A percentile compares a stretch with the other conserved stretches of the same genome.
Conservation (phyloP, 2,113 vertebrate genomes). For the Sinocyclocheilus anophthalmus region DNA sequence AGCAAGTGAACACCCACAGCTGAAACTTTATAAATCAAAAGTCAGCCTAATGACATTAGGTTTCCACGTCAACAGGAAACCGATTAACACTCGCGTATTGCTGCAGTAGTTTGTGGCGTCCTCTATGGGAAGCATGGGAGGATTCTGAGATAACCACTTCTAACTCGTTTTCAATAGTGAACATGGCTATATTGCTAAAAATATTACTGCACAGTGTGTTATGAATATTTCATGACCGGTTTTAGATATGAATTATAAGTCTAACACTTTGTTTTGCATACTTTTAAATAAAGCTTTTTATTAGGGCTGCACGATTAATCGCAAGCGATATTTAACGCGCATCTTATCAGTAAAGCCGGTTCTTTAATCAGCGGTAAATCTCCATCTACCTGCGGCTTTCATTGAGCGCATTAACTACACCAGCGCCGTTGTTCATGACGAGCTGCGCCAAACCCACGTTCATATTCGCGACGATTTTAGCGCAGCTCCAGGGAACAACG, state of each 20-base stretch:
- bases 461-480: too few relatives aligned
- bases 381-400: too few relatives aligned
- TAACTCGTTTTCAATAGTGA: not conserved
- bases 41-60: not conserved
- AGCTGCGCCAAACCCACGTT: too few relatives aligned
- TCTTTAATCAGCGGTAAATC: too few relatives aligned
- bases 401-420: too few relatives aligned
- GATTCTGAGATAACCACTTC: not conserved
- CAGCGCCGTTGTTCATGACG: too few relatives aligned
- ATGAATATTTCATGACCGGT: not conserved
- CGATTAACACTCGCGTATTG: not conserved
- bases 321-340: too few relatives aligned
- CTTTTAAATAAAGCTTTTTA: not conserved
- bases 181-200: not conserved
- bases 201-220: not conserved
- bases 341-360: too few relatives aligned
- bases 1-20: not conserved
- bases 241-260: not conserved
- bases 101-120: not conserved
- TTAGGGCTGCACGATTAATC: too few relatives aligned
- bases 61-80: slow-evolving; percentile 32
- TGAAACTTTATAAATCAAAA: not conserved
- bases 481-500: too few relatives aligned
- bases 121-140: not conserved
- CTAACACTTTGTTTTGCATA: not conserved